These are phyloP conservation scores for Drosophila siamana DNA, from an alignment of 2,888 invertebrate genomes.

Conservation along the genomic window DNA sequence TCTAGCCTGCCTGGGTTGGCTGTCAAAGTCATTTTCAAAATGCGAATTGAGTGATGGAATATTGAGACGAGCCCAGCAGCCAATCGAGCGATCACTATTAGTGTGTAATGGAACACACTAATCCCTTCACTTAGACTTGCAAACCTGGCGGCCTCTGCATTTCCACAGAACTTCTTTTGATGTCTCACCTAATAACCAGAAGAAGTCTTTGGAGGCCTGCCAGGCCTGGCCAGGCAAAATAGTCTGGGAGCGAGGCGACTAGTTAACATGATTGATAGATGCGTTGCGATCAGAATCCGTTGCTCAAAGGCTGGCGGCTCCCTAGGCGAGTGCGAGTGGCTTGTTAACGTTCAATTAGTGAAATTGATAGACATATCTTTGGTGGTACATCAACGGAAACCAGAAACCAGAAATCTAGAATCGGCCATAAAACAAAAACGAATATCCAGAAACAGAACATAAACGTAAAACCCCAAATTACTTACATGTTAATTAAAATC, in stretches of 20 bases:
- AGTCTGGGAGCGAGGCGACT: slow-evolving; percentile 3
- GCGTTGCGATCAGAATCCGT: slow-evolving; percentile 36
- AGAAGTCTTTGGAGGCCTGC: slow-evolving; percentile 24
- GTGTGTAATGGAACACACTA: not conserved
- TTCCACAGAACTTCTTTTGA: slow-evolving; percentile 10
- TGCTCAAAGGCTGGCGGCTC: slow-evolving; percentile 49
- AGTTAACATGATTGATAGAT: slow-evolving; percentile 71
- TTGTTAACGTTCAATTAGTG: slow-evolving; percentile 80
- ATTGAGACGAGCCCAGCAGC: slow-evolving; percentile 22
- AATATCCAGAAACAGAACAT: slow-evolving; percentile 10
- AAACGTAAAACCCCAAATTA: slow-evolving; percentile 62
- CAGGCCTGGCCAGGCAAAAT: too few species aligned
- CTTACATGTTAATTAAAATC: slow-evolving; percentile 73
- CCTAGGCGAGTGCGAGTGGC: slow-evolving; percentile 43
- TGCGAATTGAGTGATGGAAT: slow-evolving; percentile 41
- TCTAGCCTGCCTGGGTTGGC: too few species aligned
- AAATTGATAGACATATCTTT: slow-evolving; percentile 79
- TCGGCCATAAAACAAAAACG: slow-evolving; percentile 4
- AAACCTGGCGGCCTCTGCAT: not conserved
- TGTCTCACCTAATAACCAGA: slow-evolving; percentile 46
- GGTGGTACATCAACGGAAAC: slow-evolving; percentile 47
- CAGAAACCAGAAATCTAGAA: slow-evolving; percentile 29
- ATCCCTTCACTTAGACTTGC: slow-evolving; percentile 46
- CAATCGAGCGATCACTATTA: not conserved
- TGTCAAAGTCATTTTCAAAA: slow-evolving; percentile 32